These are phyloP conservation scores for Drosophila maculinotata DNA, from an alignment of 2,888 invertebrate genomes.

Conservation along the genomic window DNA sequence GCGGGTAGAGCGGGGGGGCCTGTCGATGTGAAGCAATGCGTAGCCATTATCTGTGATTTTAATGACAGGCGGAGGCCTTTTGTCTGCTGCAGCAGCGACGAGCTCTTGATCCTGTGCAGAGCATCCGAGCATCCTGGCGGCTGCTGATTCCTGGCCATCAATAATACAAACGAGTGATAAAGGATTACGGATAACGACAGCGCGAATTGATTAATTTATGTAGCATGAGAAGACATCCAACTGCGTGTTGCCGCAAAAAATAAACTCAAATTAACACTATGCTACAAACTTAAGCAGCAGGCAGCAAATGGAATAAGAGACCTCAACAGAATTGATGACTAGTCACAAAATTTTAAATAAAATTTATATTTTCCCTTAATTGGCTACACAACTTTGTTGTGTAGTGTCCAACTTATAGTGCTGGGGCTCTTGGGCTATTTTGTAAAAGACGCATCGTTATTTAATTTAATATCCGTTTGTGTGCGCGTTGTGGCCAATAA, in stretches of 20 bases:
- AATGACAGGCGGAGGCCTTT: conserved; percentile 37
- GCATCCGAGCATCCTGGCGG: conserved; percentile 40
- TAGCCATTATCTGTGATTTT: conserved; percentile 53
- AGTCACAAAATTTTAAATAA: too few relatives aligned
- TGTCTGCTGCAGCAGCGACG: conserved; percentile 7
- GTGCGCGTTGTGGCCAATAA: conserved; percentile 36
- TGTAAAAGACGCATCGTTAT: conserved; percentile 53
- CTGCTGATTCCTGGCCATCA: conserved; percentile 58
- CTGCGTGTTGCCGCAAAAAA: conserved; percentile 3
- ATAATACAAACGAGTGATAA: conserved; percentile 61
- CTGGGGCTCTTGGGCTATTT: not conserved
- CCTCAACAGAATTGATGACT: too few relatives aligned
- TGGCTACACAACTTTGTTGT: conserved; percentile 1
- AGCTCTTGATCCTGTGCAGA: conserved; percentile 23
- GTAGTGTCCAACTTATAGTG: conserved; percentile 3
- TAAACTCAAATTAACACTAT: conserved; percentile 43
- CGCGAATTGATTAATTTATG: conserved; percentile 73
- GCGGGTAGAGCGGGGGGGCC: not conserved
- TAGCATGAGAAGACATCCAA: conserved; percentile 50
- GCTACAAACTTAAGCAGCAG: conserved; percentile 11
- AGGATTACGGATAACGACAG: conserved; percentile 46
- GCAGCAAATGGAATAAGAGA: not conserved
- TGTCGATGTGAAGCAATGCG: conserved; percentile 20
- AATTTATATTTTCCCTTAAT: too few relatives aligned
- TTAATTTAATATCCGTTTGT: conserved; percentile 59